phyloP scores from a whole-genome alignment of 1,140 invertebrate species.

The Sinonovacula constricta region DNA sequence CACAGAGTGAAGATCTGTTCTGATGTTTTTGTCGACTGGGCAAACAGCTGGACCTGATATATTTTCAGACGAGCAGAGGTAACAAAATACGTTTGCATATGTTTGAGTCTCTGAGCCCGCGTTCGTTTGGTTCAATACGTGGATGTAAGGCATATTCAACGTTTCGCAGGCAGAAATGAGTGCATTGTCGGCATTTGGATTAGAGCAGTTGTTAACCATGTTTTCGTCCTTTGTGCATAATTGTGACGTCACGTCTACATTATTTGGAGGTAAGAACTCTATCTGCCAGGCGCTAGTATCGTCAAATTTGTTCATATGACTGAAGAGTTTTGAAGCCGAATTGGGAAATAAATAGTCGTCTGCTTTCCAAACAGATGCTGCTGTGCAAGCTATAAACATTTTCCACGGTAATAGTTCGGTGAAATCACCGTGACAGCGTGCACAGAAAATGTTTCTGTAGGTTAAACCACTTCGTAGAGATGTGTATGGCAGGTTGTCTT shows the following conservation, averaged over 20 bases:
- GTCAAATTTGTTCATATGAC: not conserved
- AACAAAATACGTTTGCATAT: slow-evolving; percentile 43
- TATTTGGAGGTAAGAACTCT: slow-evolving; percentile 32
- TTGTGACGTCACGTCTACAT: not conserved
- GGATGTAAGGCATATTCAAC: slow-evolving; percentile 26
- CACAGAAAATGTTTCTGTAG: slow-evolving; percentile 41
- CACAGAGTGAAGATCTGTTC: not conserved
- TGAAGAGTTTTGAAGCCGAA: slow-evolving; percentile 14
- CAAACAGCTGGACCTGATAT: too few species aligned
- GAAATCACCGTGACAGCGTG: slow-evolving; percentile 1
- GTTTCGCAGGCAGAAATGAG: not conserved
- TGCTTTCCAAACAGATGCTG: slow-evolving; percentile 1
- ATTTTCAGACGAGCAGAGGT: slow-evolving; percentile 12
- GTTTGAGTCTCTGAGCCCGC: not conserved
- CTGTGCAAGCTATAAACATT: slow-evolving; percentile 22
- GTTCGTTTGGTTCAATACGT: too few species aligned
- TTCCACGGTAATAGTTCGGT: slow-evolving; percentile 15
- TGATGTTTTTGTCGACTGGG: too few species aligned
- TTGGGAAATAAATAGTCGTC: slow-evolving; percentile 27
- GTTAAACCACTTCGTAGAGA: not conserved
- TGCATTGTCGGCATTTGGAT: not conserved
- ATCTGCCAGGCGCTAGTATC: not conserved
- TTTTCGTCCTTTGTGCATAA: slow-evolving; percentile 12
- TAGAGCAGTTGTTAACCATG: slow-evolving; percentile 8
- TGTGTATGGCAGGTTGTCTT: slow-evolving; percentile 18